Evolutionary conservation across 1,140 invertebrate species (phyloP), one percentile per base, ranked within the genome.

Genomic region (Laupala kohalensis): DNA sequence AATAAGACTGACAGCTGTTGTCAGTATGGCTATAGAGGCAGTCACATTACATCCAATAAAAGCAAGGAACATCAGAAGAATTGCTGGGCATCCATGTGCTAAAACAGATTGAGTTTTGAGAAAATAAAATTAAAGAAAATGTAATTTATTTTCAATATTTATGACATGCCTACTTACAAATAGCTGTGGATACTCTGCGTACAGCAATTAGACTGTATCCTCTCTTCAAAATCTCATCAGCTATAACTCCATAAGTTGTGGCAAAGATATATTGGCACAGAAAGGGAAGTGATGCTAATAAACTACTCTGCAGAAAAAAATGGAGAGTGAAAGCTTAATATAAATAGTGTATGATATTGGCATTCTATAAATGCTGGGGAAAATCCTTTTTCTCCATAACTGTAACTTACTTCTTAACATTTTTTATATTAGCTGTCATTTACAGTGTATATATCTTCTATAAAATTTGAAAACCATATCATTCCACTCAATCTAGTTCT

Each of bases 1-100:
- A 67, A 83, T 81, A 4, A 83, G 71, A 1, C 82, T 82, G 12
- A 85, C 81, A 24, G 84, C 83, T n/a, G 76, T 28, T 19, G 77
- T 78, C 0, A 80, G 73, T 12, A 80, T 69, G 6, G 30, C 71
- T 19, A 80, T 72, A 2, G 79, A 74, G 2, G 74, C n/a, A 6
- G 69, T 26, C 13, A 75, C 70, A 67, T 78, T 76, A 68, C 79
- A 80, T 3, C 78, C 77, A 26, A 77, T 69, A 71, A 76, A 78
- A 4, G 75, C 74, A 15, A 77, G 73, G 4, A 70, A 73, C 19
- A 80, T 37, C 26, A 80, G 63, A 67, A 75, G 76, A 3, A 78
- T 30, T 29, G 75, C 77, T 3, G 79, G 77, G 6, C 75, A 71
- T 64, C 75, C 71, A 15, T 76, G 71, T 62, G 77, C 78, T 79